phyloP scores from a whole-genome alignment of 2,113 vertebrate genomes.

The Odocoileus hemionus region DNA sequence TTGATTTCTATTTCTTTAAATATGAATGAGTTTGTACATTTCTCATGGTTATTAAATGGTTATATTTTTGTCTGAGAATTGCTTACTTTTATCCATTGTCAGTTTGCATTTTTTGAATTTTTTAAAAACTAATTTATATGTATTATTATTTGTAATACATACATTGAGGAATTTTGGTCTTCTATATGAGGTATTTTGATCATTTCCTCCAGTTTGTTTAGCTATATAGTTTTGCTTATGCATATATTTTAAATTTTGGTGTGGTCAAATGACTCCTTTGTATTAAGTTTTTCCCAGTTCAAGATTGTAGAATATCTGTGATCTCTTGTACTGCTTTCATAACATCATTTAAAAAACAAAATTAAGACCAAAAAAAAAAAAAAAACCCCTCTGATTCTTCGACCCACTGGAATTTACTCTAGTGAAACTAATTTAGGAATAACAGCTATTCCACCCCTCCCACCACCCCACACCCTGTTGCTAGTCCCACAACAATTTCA shows the following conservation, averaged over 20 bases:
- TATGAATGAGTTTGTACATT: background rate
- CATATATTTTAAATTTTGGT: background rate
- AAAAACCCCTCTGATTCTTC: background rate
- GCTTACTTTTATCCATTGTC: background rate
- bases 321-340: conserved; percentile 19
- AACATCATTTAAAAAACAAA: background rate
- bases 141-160: background rate
- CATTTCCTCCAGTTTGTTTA: background rate
- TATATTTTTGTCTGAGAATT: background rate
- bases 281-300: background rate
- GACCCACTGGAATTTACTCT: background rate
- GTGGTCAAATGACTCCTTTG: background rate
- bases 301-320: background rate
- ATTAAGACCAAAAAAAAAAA: background rate
- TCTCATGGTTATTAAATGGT: background rate
- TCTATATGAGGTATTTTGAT: background rate
- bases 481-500: background rate
- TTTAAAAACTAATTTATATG: background rate
- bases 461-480: background rate
- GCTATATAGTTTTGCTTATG: background rate
- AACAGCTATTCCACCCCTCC: background rate
- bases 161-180: background rate
- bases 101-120: background rate
- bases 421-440: conserved; percentile 8
- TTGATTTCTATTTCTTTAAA: background rate